These are phyloP conservation scores for Cerceris ruficornis DNA, from an alignment of 2,888 invertebrate species.

Conservation along the genomic window DNA sequence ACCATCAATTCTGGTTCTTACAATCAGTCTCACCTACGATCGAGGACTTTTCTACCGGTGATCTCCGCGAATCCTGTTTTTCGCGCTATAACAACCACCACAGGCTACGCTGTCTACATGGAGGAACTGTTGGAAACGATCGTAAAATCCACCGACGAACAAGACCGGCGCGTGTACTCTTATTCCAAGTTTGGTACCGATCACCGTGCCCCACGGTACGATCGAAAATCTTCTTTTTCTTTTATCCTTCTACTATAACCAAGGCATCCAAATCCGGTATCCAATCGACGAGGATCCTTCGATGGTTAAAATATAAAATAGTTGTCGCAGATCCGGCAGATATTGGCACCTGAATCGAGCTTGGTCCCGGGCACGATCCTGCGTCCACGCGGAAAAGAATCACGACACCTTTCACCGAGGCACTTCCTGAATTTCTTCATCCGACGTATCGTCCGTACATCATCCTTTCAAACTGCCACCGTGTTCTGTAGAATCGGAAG, in stretches of 20 bases:
- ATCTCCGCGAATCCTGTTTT: not conserved
- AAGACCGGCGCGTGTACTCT: not conserved
- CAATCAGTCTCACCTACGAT: constrained; percentile 7
- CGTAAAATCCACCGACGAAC: not conserved
- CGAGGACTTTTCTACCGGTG: not conserved
- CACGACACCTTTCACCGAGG: constrained; percentile 46
- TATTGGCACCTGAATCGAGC: constrained; percentile 10
- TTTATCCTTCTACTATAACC: not conserved
- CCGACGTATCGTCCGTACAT: constrained; percentile 12
- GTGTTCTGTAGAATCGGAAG: not conserved
- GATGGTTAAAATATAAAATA: not conserved
- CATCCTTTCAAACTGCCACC: not conserved
- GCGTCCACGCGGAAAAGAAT: constrained; percentile 10
- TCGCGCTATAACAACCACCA: not conserved
- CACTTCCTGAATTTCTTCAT: constrained; percentile 39
- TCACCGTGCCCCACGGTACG: not conserved
- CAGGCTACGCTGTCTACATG: not conserved
- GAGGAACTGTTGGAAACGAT: not conserved
- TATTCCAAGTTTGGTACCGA: not conserved
- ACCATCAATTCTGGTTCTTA: not conserved
- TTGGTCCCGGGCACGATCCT: constrained; percentile 19
- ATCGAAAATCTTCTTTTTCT: not conserved
- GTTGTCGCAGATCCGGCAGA: constrained; percentile 4
- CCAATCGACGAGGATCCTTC: not conserved
- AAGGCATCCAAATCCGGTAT: not conserved